phyloP scores from a whole-genome alignment of 2,888 invertebrate genomes.

The Acrobasis repandana region DNA sequence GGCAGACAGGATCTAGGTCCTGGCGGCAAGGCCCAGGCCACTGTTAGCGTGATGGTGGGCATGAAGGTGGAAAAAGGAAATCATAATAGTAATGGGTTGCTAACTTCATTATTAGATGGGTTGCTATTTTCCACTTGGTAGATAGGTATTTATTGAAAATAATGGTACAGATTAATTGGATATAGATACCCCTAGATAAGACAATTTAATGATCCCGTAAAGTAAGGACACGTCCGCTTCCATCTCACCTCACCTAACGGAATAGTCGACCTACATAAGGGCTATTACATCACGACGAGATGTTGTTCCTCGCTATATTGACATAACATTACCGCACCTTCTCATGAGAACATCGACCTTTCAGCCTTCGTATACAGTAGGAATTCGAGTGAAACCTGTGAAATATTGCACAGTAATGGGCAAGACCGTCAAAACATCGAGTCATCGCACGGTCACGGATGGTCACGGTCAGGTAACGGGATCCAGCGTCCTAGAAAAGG shows the following conservation, averaged over 20 bases:
- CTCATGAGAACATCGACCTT: slow-evolving; percentile 2
- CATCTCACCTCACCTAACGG: slow-evolving; percentile 38
- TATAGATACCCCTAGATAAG: background rate
- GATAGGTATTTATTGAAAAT: background rate
- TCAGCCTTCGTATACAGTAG: background rate
- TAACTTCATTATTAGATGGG: no score
- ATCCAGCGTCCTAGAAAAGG: slow-evolving; percentile 67
- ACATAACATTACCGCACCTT: slow-evolving; percentile 14
- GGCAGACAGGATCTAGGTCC: no score
- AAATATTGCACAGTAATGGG: slow-evolving; percentile 29
- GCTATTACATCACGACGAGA: slow-evolving; percentile 35
- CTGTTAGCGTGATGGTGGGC: no score
- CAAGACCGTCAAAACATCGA: slow-evolving; percentile 44
- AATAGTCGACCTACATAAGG: slow-evolving; percentile 40
- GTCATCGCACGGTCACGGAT: slow-evolving; percentile 55
- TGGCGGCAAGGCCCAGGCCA: no score
- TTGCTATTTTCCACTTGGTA: no score
- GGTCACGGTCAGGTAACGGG: slow-evolving; percentile 77
- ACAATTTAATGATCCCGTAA: slow-evolving; percentile 9
- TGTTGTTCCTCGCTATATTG: slow-evolving; percentile 16
- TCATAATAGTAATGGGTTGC: no score
- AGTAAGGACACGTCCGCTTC: slow-evolving; percentile 28
- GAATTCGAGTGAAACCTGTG: slow-evolving; percentile 15
- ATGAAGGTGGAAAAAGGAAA: no score
- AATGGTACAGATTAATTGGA: background rate